Percentiles rank a stretch among this genome's conserved stretches.
Evolutionary conservation across 2,113 vertebrate species (phyloP).

Genomic region (Pomatostomus ruficeps): DNA sequence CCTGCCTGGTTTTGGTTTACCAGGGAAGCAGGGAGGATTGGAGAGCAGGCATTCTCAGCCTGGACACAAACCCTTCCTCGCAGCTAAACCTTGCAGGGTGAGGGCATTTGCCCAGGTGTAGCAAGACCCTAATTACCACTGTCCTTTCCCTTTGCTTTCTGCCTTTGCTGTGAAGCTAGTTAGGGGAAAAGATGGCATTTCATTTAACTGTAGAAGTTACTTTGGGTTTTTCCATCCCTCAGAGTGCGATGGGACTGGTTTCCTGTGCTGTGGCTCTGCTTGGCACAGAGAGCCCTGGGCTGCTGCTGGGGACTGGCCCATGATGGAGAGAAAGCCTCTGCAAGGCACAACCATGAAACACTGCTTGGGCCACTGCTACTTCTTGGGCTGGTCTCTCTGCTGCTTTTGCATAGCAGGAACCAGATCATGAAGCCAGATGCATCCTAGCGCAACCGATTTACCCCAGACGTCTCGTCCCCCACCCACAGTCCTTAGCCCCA

Average conservation of each 20-base stretch:
- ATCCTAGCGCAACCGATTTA: not conserved
- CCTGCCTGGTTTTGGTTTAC: not conserved
- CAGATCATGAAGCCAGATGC: not conserved
- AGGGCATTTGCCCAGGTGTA: not conserved
- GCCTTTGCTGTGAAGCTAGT: not conserved
- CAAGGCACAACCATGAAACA: accelerated
- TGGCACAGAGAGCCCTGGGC: accelerated
- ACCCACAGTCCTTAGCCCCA: not conserved
- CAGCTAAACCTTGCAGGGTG: not conserved
- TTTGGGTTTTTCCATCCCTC: not conserved
- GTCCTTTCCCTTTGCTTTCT: not conserved
- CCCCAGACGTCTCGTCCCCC: not conserved
- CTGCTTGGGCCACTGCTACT: not conserved
- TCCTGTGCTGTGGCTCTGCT: not conserved
- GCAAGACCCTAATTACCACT: not conserved
- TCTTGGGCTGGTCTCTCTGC: not conserved
- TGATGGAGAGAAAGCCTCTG: not conserved
- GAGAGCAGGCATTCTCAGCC: not conserved
- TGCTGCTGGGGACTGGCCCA: not conserved
- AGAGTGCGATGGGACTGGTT: not conserved
- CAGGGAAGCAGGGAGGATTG: not conserved
- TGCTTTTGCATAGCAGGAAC: not conserved
- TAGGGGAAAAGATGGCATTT: not conserved
- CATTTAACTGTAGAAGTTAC: not conserved
- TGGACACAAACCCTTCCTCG: not conserved